Conservation (phyloP, 2,797 vertebrate genomes). For the Simalia tracyae region DNA sequence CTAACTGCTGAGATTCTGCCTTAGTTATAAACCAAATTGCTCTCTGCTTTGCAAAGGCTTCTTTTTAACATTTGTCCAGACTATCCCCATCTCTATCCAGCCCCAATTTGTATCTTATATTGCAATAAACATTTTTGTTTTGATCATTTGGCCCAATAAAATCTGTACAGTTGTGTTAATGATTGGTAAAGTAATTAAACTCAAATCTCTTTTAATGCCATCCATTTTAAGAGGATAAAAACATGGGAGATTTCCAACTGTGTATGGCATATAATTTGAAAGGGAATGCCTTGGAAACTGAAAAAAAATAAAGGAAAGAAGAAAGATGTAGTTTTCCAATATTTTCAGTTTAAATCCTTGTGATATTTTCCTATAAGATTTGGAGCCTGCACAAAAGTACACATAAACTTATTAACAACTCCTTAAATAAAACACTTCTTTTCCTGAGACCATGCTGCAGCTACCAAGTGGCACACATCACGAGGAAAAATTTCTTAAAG, state of each 20-base stretch:
- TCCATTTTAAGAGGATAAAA: neutral
- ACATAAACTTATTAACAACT: neutral
- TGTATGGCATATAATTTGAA: neutral
- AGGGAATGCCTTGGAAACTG: neutral
- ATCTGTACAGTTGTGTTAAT: neutral
- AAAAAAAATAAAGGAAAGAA: neutral
- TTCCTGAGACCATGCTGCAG: neutral
- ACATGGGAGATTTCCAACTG: neutral
- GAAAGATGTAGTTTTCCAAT: neutral
- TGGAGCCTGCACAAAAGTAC: neutral
- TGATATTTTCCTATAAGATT: neutral
- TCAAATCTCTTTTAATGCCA: neutral
- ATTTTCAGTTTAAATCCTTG: neutral
- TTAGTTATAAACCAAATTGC: conserved; percentile 48
- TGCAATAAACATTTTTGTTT: neutral
- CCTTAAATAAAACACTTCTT: neutral
- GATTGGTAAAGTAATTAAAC: neutral
- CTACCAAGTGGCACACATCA: neutral
- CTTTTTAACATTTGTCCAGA: conserved; percentile 13
- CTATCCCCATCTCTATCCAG: neutral
- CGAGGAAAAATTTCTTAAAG: neutral
- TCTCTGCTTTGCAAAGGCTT: conserved; percentile 50
- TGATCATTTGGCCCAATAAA: neutral
- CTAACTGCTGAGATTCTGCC: conserved; percentile 56
- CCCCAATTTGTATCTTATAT: neutral